Percentiles rank a stretch among this genome's conserved stretches.
These are phyloP conservation scores for Callochromis pleurospilus DNA, from an alignment of 2,113 vertebrate genomes.

Conservation along the genomic window DNA sequence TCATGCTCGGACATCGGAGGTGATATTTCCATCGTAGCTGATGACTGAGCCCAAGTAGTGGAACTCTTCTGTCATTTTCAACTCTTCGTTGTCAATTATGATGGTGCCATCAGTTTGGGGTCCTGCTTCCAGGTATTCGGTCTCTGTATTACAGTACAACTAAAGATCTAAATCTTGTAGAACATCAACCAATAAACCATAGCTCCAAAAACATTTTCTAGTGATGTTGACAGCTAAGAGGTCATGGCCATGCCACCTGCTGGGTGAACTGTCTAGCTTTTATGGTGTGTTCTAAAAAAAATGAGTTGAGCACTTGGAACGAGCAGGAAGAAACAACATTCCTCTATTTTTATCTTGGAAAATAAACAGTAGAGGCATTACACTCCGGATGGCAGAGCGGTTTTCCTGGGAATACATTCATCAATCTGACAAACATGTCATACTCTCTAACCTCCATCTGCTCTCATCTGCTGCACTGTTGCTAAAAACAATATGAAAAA, in stretches of 20 bases:
- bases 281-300: neutral
- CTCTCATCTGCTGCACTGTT: neutral
- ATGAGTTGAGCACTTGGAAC: neutral
- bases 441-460: neutral
- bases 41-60: neutral
- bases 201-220: neutral
- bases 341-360: slow-evolving; percentile 33
- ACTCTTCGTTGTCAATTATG: neutral
- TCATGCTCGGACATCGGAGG: neutral
- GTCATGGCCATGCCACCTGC: neutral
- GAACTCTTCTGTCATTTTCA: neutral
- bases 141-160: neutral
- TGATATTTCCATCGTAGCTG: neutral
- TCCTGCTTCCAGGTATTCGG: neutral
- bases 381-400: neutral
- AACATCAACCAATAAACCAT: neutral
- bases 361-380: slow-evolving; percentile 11
- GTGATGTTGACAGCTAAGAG: neutral
- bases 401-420: neutral
- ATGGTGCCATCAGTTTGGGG: neutral
- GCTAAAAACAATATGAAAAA: slow-evolving; percentile 16
- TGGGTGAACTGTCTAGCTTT: neutral
- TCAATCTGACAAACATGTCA: slow-evolving; percentile 23
- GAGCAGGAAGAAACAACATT: neutral
- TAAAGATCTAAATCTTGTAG: neutral